phyloP scores from a whole-genome alignment of 2,113 vertebrate genomes.

The Saimiri boliviensis region DNA sequence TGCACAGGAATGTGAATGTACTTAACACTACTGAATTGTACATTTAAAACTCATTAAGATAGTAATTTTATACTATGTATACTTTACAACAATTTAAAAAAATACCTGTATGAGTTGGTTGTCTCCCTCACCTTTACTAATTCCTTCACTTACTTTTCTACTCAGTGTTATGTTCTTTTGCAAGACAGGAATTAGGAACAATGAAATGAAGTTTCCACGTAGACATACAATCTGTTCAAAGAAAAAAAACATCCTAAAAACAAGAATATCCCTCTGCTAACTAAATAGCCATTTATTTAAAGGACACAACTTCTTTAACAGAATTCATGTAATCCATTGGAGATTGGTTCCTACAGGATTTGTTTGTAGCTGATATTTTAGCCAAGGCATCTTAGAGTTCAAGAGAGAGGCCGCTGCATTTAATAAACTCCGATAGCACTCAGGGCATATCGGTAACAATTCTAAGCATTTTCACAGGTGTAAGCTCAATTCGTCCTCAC shows the following conservation, averaged over 20 bases:
- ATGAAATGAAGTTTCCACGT: not conserved
- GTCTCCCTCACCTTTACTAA: not conserved
- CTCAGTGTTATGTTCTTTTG: not conserved
- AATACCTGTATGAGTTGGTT: not conserved
- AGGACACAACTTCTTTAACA: not conserved
- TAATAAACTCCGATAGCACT: not conserved
- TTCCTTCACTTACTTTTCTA: not conserved
- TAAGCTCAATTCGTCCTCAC: not conserved
- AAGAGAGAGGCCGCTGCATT: not conserved
- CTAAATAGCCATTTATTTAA: not conserved
- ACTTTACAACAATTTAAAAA: not conserved
- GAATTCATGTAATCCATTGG: not conserved
- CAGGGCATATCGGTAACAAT: not conserved
- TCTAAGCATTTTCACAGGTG: not conserved
- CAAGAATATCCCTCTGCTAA: not conserved
- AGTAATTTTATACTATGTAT: not conserved
- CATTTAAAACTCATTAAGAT: not conserved
- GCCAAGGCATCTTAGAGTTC: not conserved
- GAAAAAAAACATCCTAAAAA: not conserved
- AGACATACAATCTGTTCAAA: not conserved
- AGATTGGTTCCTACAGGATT: not conserved
- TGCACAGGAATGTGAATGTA: not conserved
- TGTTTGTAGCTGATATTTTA: not conserved
- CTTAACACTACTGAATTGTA: not conserved
- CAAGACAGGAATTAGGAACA: not conserved